phyloP scores from a whole-genome alignment of 2,888 invertebrate species.

The Ditylenchus weischeri region DNA sequence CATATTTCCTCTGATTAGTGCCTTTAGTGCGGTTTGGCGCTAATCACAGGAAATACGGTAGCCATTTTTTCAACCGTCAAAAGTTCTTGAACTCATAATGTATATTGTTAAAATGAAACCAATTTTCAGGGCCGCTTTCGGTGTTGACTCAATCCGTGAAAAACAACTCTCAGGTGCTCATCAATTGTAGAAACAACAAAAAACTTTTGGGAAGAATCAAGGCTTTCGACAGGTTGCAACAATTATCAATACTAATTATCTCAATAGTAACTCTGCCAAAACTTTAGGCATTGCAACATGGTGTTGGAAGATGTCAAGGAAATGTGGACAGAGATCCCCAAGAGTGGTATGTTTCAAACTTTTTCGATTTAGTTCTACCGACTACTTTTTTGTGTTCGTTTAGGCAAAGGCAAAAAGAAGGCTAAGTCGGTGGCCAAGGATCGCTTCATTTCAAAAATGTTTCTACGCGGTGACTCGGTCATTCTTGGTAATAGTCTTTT shows the following conservation, averaged over 20 bases:
- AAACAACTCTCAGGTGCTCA: slow-evolving; percentile 91
- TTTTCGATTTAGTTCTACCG: slow-evolving; percentile 58
- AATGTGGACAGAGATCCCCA: slow-evolving; percentile 98
- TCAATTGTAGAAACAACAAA: slow-evolving; percentile 97
- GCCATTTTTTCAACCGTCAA: no score
- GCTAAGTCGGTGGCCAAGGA: slow-evolving; percentile 64
- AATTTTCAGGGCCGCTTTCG: slow-evolving; percentile 71
- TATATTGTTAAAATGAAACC: no score
- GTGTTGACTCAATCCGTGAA: slow-evolving; percentile 95
- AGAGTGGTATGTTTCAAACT: slow-evolving; percentile 66
- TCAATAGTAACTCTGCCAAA: no score
- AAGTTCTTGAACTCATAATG: no score
- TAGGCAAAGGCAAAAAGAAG: slow-evolving; percentile 93
- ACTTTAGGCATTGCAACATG: slow-evolving; percentile 86
- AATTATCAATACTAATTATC: no score
- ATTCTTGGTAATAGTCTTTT: slow-evolving; percentile 69
- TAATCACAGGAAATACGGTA: no score
- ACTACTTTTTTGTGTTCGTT: background rate
- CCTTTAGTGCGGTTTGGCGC: no score
- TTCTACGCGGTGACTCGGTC: slow-evolving; percentile 96
- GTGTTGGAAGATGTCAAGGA: slow-evolving; percentile 98
- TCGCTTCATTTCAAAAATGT: slow-evolving; percentile 98
- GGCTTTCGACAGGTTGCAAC: slow-evolving; percentile 65
- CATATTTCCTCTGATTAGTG: no score
- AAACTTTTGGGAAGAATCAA: slow-evolving; percentile 92